Evolutionary conservation across 1,140 invertebrate genomes (phyloP).

Genomic region (Drosophila serrata): DNA sequence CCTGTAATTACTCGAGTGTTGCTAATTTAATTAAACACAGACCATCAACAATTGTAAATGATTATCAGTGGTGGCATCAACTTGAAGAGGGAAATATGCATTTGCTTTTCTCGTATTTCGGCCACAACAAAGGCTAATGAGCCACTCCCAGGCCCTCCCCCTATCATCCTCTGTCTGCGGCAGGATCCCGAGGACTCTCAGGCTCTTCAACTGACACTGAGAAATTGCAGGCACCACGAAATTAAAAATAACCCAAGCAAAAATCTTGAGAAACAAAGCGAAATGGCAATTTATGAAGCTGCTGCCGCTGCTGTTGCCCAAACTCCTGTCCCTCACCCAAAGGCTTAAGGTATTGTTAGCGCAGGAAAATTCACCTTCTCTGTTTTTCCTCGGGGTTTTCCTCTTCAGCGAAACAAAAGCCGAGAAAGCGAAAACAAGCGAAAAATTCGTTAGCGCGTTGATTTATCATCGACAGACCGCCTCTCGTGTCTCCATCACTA

Average conservation of each 20-base stretch:
- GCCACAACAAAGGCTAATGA: slow-evolving; percentile 69
- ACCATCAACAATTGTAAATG: slow-evolving; percentile 53
- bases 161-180: slow-evolving; percentile 37
- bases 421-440: slow-evolving; percentile 49
- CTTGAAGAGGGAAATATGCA: slow-evolving; percentile 33
- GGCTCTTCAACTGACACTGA: slow-evolving; percentile 68
- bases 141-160: slow-evolving; percentile 17
- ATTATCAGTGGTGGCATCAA: slow-evolving; percentile 49
- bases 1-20: slow-evolving; percentile 70
- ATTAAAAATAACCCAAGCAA: slow-evolving; percentile 83
- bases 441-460: slow-evolving; percentile 70
- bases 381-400: slow-evolving; percentile 2
- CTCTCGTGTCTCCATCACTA: slow-evolving; percentile 5
- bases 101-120: slow-evolving; percentile 25
- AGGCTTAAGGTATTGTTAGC: slow-evolving; percentile 72
- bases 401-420: slow-evolving; percentile 44
- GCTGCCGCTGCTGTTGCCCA: background rate
- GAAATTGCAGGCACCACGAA: slow-evolving; percentile 77
- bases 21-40: slow-evolving; percentile 76
- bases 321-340: slow-evolving; percentile 34
- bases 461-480: slow-evolving; percentile 74
- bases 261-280: slow-evolving; percentile 74
- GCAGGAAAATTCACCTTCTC: slow-evolving; percentile 23
- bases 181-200: slow-evolving; percentile 17
- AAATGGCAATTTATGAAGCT: slow-evolving; percentile 74